Conservation (phyloP, 2,797 vertebrate species). For the Sebastes steindachneri region DNA sequence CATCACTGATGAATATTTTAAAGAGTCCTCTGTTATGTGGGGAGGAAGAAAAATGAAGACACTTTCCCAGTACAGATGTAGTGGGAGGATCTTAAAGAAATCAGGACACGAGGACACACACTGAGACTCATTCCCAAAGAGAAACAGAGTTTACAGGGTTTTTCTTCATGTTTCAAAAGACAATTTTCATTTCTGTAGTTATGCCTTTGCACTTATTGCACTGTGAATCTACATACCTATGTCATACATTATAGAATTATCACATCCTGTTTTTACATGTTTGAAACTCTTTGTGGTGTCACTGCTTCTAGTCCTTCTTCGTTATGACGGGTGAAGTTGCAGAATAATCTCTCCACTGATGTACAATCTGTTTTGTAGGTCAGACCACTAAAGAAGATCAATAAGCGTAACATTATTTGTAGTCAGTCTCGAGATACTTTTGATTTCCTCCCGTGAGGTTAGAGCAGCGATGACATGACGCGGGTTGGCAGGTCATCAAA, state of each 20-base stretch:
- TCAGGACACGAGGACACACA: constrained; percentile 13
- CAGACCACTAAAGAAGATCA: neutral
- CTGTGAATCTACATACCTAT: neutral
- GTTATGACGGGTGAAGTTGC: neutral
- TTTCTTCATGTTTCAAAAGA: neutral
- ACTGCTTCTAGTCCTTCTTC: neutral
- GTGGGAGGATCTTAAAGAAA: constrained; percentile 23
- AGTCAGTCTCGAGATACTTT: neutral
- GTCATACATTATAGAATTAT: neutral
- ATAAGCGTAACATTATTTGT: neutral
- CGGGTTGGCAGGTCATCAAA: neutral
- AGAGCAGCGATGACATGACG: neutral
- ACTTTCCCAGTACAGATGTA: neutral
- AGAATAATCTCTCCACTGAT: neutral
- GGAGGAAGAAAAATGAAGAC: constrained; percentile 46
- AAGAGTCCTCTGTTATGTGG: constrained; percentile 40
- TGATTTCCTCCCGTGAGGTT: neutral
- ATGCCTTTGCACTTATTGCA: neutral
- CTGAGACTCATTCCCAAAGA: constrained; percentile 16
- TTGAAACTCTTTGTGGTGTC: neutral
- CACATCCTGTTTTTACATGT: neutral
- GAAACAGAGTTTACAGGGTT: neutral
- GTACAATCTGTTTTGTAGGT: neutral
- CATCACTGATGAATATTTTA: constrained; percentile 68
- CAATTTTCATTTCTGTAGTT: neutral